A percentile compares a stretch with the other conserved stretches of the same genome.
phyloP scores from a whole-genome alignment of 1,140 invertebrate species.

The Drosophila ananassae region DNA sequence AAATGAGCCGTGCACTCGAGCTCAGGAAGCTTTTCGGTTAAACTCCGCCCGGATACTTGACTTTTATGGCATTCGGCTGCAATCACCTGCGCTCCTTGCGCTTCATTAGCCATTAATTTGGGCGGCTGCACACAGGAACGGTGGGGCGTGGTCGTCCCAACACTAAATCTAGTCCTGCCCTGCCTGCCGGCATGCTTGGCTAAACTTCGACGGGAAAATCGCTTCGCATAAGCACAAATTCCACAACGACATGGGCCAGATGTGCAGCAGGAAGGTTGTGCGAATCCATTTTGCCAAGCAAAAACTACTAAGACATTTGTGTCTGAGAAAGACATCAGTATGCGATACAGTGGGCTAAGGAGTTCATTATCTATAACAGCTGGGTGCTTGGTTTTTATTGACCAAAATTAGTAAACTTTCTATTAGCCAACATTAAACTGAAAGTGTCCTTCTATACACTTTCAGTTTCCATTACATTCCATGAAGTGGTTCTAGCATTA shows the following conservation, averaged over 20 bases:
- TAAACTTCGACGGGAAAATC: constrained; percentile 42
- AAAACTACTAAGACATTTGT: constrained; percentile 16
- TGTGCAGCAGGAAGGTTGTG: constrained; percentile 34
- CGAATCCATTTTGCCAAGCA: constrained; percentile 14
- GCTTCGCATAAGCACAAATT: constrained; percentile 46
- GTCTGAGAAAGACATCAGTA: constrained; percentile 2
- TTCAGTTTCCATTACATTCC: no score
- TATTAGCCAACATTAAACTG: no score
- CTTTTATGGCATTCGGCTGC: constrained; percentile 57
- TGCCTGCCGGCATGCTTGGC: constrained; percentile 31
- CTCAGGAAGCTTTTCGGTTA: constrained; percentile 22
- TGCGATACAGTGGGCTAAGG: constrained; percentile 1
- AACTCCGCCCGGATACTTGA: constrained; percentile 54
- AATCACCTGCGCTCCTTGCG: constrained; percentile 37
- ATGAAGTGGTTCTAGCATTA: no score
- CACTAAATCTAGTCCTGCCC: constrained; percentile 46
- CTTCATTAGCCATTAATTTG: constrained; percentile 78
- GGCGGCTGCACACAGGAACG: constrained; percentile 34
- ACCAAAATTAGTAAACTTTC: no score
- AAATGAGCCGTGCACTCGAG: constrained; percentile 64
- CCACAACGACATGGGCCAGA: constrained; percentile 26
- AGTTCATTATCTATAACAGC: no score
- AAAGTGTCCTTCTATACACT: no score
- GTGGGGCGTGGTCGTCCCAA: constrained; percentile 22
- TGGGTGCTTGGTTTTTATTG: no score